A percentile compares a stretch with the other conserved stretches of the same genome.
These are phyloP conservation scores for Eupithecia tripunctaria DNA, from an alignment of 2,888 invertebrate species.

Conservation along the genomic window DNA sequence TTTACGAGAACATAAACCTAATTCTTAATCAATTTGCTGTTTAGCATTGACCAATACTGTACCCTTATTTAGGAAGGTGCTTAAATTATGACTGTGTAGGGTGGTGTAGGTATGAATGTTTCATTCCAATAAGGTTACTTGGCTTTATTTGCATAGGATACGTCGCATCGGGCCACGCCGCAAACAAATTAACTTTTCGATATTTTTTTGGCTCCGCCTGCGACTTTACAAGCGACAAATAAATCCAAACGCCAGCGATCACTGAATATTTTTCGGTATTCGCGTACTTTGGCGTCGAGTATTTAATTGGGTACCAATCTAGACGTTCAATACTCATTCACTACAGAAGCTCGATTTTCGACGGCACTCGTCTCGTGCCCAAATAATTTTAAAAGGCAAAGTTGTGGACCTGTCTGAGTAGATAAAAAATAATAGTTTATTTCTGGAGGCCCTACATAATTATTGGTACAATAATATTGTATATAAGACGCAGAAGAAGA, in stretches of 20 bases:
- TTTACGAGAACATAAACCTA: neutral
- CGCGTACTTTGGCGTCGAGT: slow-evolving; percentile 4
- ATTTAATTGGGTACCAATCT: slow-evolving; percentile 25
- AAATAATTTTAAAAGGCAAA: slow-evolving; percentile 12
- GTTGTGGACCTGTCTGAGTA: slow-evolving; percentile 1
- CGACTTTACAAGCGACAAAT: neutral
- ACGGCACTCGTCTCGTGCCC: neutral
- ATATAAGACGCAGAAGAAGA: too few relatives aligned
- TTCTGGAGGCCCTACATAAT: too few relatives aligned
- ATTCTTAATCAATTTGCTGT: neutral
- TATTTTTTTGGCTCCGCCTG: slow-evolving; percentile 12
- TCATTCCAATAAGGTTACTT: neutral
- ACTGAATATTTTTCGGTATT: slow-evolving; percentile 12
- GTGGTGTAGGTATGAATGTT: neutral
- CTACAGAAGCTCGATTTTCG: slow-evolving; percentile 10
- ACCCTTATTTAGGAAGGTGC: neutral
- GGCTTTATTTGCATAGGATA: neutral
- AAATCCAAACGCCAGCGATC: slow-evolving; percentile 13
- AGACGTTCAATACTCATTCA: slow-evolving; percentile 8
- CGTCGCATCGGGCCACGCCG: neutral
- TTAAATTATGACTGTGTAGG: neutral
- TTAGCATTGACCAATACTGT: neutral
- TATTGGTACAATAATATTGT: too few relatives aligned
- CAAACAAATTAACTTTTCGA: slow-evolving; percentile 14
- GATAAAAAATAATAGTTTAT: too few relatives aligned